Conservation (phyloP, 2,113 vertebrate species). For the Takifugu bimaculatus region DNA sequence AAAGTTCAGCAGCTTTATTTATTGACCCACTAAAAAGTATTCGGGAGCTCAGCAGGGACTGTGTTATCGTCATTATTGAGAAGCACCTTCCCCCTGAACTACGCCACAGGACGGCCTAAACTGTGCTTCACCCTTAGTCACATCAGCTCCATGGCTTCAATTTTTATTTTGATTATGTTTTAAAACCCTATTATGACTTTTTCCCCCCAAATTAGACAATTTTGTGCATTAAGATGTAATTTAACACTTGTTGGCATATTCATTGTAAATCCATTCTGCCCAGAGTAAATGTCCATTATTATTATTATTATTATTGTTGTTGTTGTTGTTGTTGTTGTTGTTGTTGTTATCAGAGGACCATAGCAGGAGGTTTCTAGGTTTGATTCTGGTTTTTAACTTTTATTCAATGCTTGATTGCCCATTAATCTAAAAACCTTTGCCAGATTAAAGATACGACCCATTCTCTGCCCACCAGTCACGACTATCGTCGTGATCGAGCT, state of each 20-base stretch:
- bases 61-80: background rate
- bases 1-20: constrained; percentile 19
- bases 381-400: too few species aligned
- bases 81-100: constrained; percentile 16
- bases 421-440: constrained; percentile 50
- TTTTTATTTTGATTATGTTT: constrained; percentile 42
- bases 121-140: constrained; percentile 34
- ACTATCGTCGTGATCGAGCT: too few species aligned
- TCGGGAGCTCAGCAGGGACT: constrained; percentile 17
- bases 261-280: constrained; percentile 12
- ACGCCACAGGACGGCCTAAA: constrained; percentile 11
- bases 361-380: too few species aligned
- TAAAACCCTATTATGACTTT: constrained; percentile 36
- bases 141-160: constrained; percentile 31
- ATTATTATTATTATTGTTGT: constrained; percentile 14
- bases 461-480: constrained; percentile 6
- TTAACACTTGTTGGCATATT: constrained; percentile 58
- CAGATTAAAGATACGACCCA: constrained; percentile 34
- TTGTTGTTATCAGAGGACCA: too few species aligned
- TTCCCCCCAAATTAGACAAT: constrained; percentile 29
- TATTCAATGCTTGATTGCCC: constrained; percentile 41
- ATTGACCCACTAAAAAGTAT: constrained; percentile 2
- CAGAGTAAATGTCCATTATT: constrained; percentile 12
- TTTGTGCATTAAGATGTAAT: constrained; percentile 50
- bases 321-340: too few species aligned